Conservation (phyloP, 2,888 invertebrate genomes). For the Eupeodes luniger region DNA sequence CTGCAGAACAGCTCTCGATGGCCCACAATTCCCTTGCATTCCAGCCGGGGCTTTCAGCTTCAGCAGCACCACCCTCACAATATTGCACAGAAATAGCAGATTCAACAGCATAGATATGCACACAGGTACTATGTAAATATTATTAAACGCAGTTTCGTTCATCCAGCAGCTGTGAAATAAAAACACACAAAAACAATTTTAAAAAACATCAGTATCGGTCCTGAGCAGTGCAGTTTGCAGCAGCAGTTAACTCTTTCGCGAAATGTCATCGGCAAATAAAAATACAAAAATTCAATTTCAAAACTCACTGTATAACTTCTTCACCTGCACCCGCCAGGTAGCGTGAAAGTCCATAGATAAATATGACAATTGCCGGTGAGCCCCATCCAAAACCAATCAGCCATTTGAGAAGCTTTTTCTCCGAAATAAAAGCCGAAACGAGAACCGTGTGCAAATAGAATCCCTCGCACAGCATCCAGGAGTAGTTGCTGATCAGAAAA, state of each 20-base stretch:
- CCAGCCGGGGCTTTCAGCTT: constrained; percentile 90
- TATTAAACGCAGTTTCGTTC: constrained; percentile 89
- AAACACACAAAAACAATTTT: not conserved
- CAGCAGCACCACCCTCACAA: constrained; percentile 93
- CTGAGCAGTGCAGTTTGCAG: too few species aligned
- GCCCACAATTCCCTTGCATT: constrained; percentile 87
- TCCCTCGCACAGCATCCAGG: constrained; percentile 98
- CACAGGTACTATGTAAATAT: constrained; percentile 91
- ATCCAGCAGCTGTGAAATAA: constrained; percentile 88
- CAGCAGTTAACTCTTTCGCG: not conserved
- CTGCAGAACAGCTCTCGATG: constrained; percentile 90
- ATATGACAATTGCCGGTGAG: constrained; percentile 88
- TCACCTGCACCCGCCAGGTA: constrained; percentile 85
- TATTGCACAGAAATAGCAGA: constrained; percentile 94
- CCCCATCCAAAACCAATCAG: constrained; percentile 94
- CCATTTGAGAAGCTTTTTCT: constrained; percentile 92
- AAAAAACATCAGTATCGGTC: too few species aligned
- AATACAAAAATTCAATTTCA: constrained; percentile 12
- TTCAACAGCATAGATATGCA: constrained; percentile 92
- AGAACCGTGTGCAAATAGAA: constrained; percentile 97
- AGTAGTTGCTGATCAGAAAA: constrained; percentile 95
- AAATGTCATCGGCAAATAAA: constrained; percentile 9
- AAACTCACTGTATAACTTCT: constrained; percentile 87
- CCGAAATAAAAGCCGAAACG: constrained; percentile 95
- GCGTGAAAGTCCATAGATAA: constrained; percentile 88